These are phyloP conservation scores for Zaprionus tsacasi DNA, from an alignment of 1,140 invertebrate genomes.

Conservation along the genomic window DNA sequence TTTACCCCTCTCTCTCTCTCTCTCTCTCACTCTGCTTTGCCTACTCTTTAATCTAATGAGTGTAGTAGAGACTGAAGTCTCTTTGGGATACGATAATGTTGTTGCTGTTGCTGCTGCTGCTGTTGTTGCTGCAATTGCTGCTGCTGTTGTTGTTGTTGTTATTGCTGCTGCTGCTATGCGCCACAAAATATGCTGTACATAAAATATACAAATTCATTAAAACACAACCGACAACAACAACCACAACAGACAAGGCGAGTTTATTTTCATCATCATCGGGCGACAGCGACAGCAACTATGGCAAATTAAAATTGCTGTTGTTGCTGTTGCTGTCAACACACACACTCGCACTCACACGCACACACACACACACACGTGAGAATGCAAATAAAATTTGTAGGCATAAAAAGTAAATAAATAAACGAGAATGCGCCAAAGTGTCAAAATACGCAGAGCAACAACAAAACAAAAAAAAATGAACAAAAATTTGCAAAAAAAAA, in stretches of 20 bases:
- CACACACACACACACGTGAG: background rate
- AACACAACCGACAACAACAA: constrained; percentile 31
- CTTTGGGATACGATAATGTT: constrained; percentile 11
- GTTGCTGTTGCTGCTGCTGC: background rate
- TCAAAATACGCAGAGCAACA: constrained; percentile 12
- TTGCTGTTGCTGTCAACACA: constrained; percentile 30
- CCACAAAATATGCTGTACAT: constrained; percentile 45
- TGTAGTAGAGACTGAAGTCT: background rate
- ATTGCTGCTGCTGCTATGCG: constrained; percentile 11
- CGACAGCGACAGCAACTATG: constrained; percentile 28
- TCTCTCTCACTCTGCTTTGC: no score
- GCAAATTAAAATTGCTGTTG: constrained; percentile 44
- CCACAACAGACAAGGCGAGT: constrained; percentile 29
- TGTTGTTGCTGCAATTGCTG: background rate
- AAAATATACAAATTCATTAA: constrained; percentile 52
- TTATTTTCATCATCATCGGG: constrained; percentile 31
- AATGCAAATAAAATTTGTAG: constrained; percentile 38
- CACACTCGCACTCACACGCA: background rate
- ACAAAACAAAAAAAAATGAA: constrained; percentile 15
- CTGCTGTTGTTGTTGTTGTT: constrained; percentile 7
- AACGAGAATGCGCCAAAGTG: constrained; percentile 9
- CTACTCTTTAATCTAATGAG: background rate
- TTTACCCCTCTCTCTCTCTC: no score
- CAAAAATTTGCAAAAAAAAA: constrained; percentile 5
- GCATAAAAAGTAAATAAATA: constrained; percentile 20